Conservation (phyloP, 1,140 invertebrate species). For the Limonius californicus region DNA sequence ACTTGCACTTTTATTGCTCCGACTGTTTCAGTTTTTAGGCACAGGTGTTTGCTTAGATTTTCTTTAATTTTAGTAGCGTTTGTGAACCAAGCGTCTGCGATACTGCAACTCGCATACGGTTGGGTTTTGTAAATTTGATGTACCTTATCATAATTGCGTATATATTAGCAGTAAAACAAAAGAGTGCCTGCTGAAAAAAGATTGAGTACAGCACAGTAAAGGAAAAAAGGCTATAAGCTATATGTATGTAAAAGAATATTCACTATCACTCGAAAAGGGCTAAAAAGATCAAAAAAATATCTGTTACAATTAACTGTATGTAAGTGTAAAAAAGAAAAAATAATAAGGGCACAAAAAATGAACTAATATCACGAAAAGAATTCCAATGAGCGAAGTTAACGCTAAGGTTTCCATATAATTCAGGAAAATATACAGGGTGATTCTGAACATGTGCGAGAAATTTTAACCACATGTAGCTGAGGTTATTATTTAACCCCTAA, state of each 20-base stretch:
- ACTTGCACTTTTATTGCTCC: neutral
- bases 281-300: neutral
- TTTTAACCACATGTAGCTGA: no score
- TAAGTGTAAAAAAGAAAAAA: neutral
- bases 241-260: neutral
- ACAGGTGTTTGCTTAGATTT: neutral
- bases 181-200: no score
- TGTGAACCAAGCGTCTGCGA: neutral
- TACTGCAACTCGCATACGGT: neutral
- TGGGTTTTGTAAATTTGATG: neutral
- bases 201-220: neutral
- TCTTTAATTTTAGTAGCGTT: neutral
- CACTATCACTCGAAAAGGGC: neutral
- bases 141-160: neutral
- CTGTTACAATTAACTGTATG: neutral
- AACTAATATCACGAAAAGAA: no score
- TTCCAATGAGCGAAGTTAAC: no score
- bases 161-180: neutral
- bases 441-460: no score
- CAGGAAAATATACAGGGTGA: no score
- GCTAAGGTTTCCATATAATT: no score
- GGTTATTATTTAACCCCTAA: no score
- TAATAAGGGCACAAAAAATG: neutral
- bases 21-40: neutral
- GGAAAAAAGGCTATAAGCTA: neutral